Percentiles rank a stretch among this genome's conserved stretches.
These are phyloP conservation scores for Phymastichus coffea DNA, from an alignment of 1,140 invertebrate genomes.

Conservation along the genomic window DNA sequence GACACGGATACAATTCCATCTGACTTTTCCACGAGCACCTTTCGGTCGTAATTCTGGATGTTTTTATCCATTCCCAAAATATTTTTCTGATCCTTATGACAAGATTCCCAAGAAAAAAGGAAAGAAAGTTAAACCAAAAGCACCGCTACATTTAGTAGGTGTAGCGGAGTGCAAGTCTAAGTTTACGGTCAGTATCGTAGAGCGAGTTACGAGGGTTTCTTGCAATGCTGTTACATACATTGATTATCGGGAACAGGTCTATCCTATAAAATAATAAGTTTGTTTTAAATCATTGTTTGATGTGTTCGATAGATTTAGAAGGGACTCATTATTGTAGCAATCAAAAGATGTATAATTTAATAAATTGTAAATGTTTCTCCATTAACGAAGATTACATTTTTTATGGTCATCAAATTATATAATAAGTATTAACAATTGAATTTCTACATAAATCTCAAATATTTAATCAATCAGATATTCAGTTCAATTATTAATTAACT, in stretches of 20 bases:
- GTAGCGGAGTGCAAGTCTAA: constrained; percentile 37
- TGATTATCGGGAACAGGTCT: constrained; percentile 38
- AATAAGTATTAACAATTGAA: neutral
- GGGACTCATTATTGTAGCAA: no score
- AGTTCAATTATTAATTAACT: no score
- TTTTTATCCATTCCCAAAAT: constrained; percentile 41
- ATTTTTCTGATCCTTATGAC: constrained; percentile 34
- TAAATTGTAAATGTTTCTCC: neutral
- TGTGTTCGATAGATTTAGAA: no score
- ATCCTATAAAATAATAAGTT: neutral
- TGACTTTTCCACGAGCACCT: constrained; percentile 41
- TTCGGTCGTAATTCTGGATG: constrained; percentile 43
- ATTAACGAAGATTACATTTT: neutral
- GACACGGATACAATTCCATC: constrained; percentile 28
- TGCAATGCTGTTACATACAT: constrained; percentile 43
- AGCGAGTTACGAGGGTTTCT: constrained; percentile 41
- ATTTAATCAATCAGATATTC: no score
- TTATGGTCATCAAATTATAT: neutral
- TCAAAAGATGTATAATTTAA: no score
- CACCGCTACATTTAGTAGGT: constrained; percentile 29
- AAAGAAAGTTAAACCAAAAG: neutral
- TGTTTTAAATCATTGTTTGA: neutral
- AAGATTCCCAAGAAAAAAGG: constrained; percentile 1
- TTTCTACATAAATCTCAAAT: no score
- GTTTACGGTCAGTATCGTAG: constrained; percentile 44